Conservation (phyloP, 2,888 invertebrate species). For the Theristus sp. region DNA sequence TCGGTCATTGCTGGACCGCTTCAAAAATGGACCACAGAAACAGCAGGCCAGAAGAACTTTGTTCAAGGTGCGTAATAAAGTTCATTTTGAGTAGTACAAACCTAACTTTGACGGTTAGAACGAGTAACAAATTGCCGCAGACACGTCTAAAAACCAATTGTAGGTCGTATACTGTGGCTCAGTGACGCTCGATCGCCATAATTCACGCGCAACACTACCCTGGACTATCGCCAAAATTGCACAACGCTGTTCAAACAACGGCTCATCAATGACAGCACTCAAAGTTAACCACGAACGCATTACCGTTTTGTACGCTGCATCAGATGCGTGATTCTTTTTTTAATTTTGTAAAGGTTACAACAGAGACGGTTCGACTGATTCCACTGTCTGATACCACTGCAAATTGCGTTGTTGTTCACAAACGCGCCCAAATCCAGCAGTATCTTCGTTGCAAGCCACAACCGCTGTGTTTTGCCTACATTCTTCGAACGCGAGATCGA, state of each 20-base stretch:
- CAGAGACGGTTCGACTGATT: not conserved
- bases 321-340: no score
- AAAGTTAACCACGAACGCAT: no score
- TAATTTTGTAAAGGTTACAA: not conserved
- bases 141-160: constrained; percentile 11
- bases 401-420: not conserved
- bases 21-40: no score
- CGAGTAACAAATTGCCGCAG: no score
- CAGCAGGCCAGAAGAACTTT: no score
- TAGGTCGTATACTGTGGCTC: constrained; percentile 25
- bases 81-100: no score
- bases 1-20: no score
- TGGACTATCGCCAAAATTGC: not conserved
- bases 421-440: not conserved
- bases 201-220: constrained; percentile 26
- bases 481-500: not conserved
- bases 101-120: no score
- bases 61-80: no score
- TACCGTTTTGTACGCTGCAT: no score
- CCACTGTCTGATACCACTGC: not conserved
- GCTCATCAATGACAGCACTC: no score
- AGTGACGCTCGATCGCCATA: constrained; percentile 23
- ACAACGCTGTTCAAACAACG: not conserved
- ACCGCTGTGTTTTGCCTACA: not conserved
- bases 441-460: not conserved